These are phyloP conservation scores for Pseudomyrmex sp. DNA, from an alignment of 1,140 invertebrate genomes.

Conservation along the genomic window DNA sequence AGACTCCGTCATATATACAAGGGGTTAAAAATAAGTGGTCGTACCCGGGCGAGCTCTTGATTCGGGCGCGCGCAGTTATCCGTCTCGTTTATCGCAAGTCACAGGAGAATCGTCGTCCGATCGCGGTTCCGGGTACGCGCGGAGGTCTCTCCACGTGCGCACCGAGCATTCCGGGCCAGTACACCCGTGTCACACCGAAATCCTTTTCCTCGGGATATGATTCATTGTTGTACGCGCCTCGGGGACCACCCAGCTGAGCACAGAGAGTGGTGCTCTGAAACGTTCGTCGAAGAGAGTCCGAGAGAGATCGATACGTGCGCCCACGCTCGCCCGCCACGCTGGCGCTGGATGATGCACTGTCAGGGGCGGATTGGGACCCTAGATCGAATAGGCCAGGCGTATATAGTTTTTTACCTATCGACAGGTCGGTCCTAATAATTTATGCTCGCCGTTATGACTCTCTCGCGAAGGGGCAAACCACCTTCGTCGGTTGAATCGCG, in stretches of 20 bases:
- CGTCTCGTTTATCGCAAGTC: constrained; percentile 64
- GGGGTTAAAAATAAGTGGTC: constrained; percentile 33
- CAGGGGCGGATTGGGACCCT: constrained; percentile 70
- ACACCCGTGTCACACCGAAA: constrained; percentile 72
- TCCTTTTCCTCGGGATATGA: constrained; percentile 77
- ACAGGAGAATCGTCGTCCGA: constrained; percentile 46
- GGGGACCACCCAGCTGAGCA: constrained; percentile 81
- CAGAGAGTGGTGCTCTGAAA: constrained; percentile 79
- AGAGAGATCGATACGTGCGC: constrained; percentile 81
- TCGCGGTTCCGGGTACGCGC: constrained; percentile 68
- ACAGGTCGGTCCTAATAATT: constrained; percentile 36
- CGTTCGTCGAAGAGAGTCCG: constrained; percentile 79
- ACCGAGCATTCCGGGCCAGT: constrained; percentile 46
- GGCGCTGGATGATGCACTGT: constrained; percentile 63
- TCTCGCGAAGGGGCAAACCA: not conserved
- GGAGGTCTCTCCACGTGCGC: constrained; percentile 34
- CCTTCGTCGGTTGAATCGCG: constrained; percentile 9
- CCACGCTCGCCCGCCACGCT: constrained; percentile 75
- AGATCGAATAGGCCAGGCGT: constrained; percentile 46
- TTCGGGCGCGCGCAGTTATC: constrained; percentile 15
- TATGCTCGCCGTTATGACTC: not conserved
- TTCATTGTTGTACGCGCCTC: constrained; percentile 79
- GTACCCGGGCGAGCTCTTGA: constrained; percentile 2
- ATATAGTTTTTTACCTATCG: constrained; percentile 33
- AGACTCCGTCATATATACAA: not conserved